Percentiles rank a stretch among this genome's conserved stretches.
Conservation (phyloP, 2,888 invertebrate species). For the Cheilosia impressa region DNA sequence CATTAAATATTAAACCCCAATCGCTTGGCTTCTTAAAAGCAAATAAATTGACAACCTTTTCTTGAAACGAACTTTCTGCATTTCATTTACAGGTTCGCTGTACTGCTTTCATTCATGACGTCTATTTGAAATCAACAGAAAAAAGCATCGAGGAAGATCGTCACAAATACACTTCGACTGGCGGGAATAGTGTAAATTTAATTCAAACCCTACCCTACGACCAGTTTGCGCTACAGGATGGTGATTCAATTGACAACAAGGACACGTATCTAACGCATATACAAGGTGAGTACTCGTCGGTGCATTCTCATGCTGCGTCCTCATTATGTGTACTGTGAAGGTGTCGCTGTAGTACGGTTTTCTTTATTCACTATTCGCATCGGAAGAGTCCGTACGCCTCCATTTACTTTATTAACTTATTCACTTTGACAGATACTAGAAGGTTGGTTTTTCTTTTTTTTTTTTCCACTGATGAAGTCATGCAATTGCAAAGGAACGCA, state of each 20-base stretch:
- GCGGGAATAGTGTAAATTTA: slow-evolving; percentile 80
- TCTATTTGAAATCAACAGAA: slow-evolving; percentile 88
- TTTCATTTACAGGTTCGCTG: slow-evolving; percentile 85
- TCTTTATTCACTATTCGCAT: background rate
- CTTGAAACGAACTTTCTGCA: background rate
- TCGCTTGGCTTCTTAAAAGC: background rate
- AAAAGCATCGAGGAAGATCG: slow-evolving; percentile 87
- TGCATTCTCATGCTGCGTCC: slow-evolving; percentile 1
- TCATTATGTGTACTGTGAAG: slow-evolving; percentile 5
- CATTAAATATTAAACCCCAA: no score
- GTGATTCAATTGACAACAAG: slow-evolving; percentile 81
- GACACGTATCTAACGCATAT: slow-evolving; percentile 82
- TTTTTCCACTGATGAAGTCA: background rate
- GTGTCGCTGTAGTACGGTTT: slow-evolving; percentile 42
- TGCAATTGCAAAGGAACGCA: slow-evolving; percentile 18
- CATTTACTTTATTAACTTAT: slow-evolving; percentile 65
- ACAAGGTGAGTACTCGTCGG: slow-evolving; percentile 80
- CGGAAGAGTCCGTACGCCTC: slow-evolving; percentile 4
- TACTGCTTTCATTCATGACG: slow-evolving; percentile 87
- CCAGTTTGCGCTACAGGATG: slow-evolving; percentile 81
- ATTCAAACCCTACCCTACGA: slow-evolving; percentile 81
- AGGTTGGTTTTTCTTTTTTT: background rate
- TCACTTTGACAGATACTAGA: slow-evolving; percentile 33
- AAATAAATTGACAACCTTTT: background rate
- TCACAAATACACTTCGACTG: slow-evolving; percentile 77